Percentiles rank a stretch among this genome's conserved stretches.
Evolutionary conservation across 2,797 vertebrate genomes (phyloP).

Genomic region (Champsocephalus gunnari): DNA sequence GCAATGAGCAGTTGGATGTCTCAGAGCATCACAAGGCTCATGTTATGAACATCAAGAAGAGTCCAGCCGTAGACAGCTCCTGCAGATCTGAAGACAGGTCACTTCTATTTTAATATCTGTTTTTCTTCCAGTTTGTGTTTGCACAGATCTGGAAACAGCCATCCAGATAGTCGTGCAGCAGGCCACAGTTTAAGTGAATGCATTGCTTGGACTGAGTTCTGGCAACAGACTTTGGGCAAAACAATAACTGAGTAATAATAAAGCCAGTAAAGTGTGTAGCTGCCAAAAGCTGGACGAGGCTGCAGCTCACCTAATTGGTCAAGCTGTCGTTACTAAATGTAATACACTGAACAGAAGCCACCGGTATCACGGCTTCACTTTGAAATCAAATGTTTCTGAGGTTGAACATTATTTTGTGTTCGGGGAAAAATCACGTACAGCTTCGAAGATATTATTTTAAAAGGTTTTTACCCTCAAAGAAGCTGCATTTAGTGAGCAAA

Average conservation of each 20-base stretch:
- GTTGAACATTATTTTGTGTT: neutral
- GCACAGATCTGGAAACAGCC: neutral
- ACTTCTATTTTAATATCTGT: neutral
- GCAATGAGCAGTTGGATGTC: too few relatives aligned
- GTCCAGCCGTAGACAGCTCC: conserved; percentile 6
- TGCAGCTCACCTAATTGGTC: conserved; percentile 57
- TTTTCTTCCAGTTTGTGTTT: neutral
- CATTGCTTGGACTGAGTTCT: conserved; percentile 15
- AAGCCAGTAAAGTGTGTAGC: conserved; percentile 44
- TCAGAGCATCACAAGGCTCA: too few relatives aligned
- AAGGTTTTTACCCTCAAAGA: too few relatives aligned
- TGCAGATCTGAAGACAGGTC: neutral
- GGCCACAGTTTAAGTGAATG: conserved; percentile 11
- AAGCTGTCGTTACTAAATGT: conserved; percentile 52
- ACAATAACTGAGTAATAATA: conserved; percentile 46
- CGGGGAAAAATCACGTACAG: too few relatives aligned
- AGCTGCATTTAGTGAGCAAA: too few relatives aligned
- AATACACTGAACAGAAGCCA: conserved; percentile 35
- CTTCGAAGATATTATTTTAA: too few relatives aligned
- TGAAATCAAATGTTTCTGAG: neutral
- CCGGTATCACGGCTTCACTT: conserved; percentile 3
- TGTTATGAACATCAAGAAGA: too few relatives aligned
- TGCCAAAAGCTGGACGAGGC: conserved; percentile 51
- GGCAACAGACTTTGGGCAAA: conserved; percentile 40
- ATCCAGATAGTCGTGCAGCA: conserved; percentile 6